These are phyloP conservation scores for Heliconius eleuchia DNA, from an alignment of 1,140 invertebrate species.

Conservation along the genomic window DNA sequence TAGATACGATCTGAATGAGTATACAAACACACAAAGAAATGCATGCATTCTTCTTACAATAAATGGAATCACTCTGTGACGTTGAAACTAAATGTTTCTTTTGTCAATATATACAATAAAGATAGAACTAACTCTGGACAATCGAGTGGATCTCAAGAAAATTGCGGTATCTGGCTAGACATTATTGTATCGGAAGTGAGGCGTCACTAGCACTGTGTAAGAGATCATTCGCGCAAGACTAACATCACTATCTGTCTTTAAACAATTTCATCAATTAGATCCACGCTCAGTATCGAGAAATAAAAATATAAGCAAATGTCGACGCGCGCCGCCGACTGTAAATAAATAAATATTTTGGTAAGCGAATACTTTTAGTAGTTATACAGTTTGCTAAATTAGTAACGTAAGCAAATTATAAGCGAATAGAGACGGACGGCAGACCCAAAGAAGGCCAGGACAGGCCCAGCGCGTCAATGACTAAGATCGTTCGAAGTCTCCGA, in stretches of 20 bases:
- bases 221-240: conserved; percentile 36
- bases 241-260: conserved; percentile 25
- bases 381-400: conserved; percentile 62
- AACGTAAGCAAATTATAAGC: conserved; percentile 47
- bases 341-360: conserved; percentile 74
- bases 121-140: conserved; percentile 36
- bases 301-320: conserved; percentile 7
- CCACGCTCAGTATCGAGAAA: conserved; percentile 38
- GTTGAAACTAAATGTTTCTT: conserved; percentile 54
- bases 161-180: conserved; percentile 31
- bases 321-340: conserved; percentile 49
- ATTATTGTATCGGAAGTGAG: conserved; percentile 20
- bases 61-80: conserved; percentile 80
- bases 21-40: conserved; percentile 79
- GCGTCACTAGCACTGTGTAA: conserved; percentile 22
- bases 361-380: conserved; percentile 73
- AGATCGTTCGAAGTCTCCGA: neutral
- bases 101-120: conserved; percentile 72
- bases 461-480: neutral
- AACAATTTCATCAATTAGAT: conserved; percentile 47
- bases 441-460: conserved; percentile 12
- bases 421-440: conserved; percentile 48
- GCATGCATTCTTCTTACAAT: conserved; percentile 79
- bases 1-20: conserved; percentile 73
- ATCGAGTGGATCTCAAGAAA: conserved; percentile 42